Evolutionary conservation across 2,797 vertebrate genomes (phyloP).

Genomic region (Pygocentrus nattereri): DNA sequence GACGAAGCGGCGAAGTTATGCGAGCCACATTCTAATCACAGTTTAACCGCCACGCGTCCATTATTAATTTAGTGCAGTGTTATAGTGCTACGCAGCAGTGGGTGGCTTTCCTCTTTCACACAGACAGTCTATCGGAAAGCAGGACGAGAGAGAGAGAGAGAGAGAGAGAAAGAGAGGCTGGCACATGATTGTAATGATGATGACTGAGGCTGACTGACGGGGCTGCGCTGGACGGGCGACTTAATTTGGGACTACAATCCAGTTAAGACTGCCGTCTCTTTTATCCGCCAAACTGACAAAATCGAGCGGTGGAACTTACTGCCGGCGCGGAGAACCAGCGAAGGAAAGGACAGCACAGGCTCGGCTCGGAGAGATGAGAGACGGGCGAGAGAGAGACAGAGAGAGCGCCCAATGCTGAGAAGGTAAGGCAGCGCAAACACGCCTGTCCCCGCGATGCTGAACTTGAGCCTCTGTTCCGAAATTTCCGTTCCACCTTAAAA

Average conservation of each 20-base stretch:
- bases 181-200: constrained; percentile 71
- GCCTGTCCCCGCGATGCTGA: not conserved
- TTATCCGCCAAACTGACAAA: constrained; percentile 68
- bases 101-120: constrained; percentile 24
- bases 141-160: constrained; percentile 40
- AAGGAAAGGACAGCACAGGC: not conserved
- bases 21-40: constrained; percentile 18
- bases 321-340: constrained; percentile 45
- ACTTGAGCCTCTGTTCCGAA: not conserved
- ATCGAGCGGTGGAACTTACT: constrained; percentile 54
- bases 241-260: constrained; percentile 78
- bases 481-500: constrained; percentile 2
- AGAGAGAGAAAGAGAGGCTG: constrained; percentile 55
- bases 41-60: constrained; percentile 23
- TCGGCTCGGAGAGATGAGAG: not conserved
- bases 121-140: constrained; percentile 38
- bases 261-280: constrained; percentile 61
- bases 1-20: not conserved
- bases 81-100: constrained; percentile 32
- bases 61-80: constrained; percentile 38
- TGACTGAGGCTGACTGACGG: constrained; percentile 65
- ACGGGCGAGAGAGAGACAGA: constrained; percentile 3
- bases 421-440: constrained; percentile 39
- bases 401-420: constrained; percentile 20
- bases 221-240: constrained; percentile 67